Evolutionary conservation across 2,888 invertebrate species (phyloP).

Genomic region (Cerastoderma edule): DNA sequence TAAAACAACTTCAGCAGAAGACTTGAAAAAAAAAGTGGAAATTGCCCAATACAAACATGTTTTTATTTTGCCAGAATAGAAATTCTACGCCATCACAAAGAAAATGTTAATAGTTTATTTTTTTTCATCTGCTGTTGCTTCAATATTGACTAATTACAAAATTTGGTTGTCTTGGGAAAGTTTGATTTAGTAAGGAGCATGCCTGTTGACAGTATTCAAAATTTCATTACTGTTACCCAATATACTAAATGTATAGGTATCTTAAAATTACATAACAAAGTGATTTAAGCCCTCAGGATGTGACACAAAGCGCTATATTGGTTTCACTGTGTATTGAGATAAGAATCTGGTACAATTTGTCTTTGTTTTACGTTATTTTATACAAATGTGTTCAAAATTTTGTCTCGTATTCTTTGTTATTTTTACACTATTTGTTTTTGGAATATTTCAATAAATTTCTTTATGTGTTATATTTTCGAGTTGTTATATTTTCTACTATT

Average conservation of each 20-base stretch:
- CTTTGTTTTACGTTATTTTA: neutral
- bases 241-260: too few species aligned
- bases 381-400: conserved; percentile 11
- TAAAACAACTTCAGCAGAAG: neutral
- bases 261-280: too few species aligned
- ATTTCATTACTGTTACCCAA: too few species aligned
- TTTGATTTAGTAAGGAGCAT: too few species aligned
- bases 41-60: neutral
- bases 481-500: too few species aligned
- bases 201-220: too few species aligned
- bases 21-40: neutral
- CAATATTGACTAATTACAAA: neutral
- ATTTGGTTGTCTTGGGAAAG: neutral
- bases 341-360: neutral
- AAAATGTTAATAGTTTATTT: too few species aligned
- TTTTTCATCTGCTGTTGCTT: neutral
- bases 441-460: conserved; percentile 21
- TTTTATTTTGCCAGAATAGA: conserved; percentile 6
- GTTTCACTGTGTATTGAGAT: neutral
- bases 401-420: conserved; percentile 13
- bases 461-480: neutral
- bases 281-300: too few species aligned
- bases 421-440: conserved; percentile 17
- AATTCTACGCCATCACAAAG: too few species aligned
- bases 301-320: too few species aligned